Evolutionary conservation across 2,113 vertebrate genomes (phyloP), one percentile per base, ranked within the genome.

Genomic region (Helogale parvula): DNA sequence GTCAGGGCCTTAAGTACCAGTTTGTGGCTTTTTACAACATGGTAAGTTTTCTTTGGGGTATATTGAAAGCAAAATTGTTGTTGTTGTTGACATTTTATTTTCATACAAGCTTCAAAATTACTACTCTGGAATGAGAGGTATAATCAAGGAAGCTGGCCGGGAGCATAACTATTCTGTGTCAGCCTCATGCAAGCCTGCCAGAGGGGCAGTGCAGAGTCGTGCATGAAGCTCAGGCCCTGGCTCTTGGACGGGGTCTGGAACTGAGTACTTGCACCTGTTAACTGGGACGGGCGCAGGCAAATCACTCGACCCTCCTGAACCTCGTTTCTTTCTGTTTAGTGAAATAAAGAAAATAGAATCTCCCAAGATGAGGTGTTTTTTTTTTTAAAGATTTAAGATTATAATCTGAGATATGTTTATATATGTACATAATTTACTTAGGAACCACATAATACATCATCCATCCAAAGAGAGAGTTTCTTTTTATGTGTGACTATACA

Each of bases 21-120:
- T 92, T 87, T 82, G 94, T 96, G 76, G 68, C 84, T 82, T 93
- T 96, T 63, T 60, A 47, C 35, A 68, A 35, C 14, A 74, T 57
- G 41, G 15, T 52, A 47, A 76, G 12, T 38, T 41, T 82, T 74
- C 52, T 88, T 82, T 72, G 83, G 47, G 65, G 63, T 87, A 45
- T 65, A 41, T 65, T 87, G 69, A 63, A 52, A 41, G 84, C 65
- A 72, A 31, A 52, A 95, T 81, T 95, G n/a, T n/a, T 79, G 38
- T 92, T 45, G 72, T 79, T 15, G 29, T n/a, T 87, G 52, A 65
- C 86, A 41, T 81, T 92, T 71, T 29, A 27, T 31, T 76, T 90
- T 90, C 38, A 6, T 85, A 35, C 31, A 85, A 35, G 41, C 12
- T 54, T 92, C 45, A 93, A 27, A 82, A 74, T 76, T 76, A 74